Evolutionary conservation across 2,113 vertebrate species (phyloP), one percentile per base, ranked within the genome.

Genomic region (Malaclemys terrapin): DNA sequence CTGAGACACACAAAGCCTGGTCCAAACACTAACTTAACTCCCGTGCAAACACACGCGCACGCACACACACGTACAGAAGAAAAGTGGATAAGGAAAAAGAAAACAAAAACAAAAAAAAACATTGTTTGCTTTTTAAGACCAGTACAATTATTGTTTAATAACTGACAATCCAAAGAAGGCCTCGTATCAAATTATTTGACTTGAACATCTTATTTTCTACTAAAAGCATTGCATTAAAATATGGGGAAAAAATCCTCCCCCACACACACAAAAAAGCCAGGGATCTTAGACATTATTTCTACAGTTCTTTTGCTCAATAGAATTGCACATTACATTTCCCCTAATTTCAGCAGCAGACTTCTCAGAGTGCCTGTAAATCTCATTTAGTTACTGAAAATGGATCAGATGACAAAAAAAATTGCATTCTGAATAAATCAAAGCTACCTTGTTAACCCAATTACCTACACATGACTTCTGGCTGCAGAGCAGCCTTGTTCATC

Each of bases 401-500:
- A 82, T n/a, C 83, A 81, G 91, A 76, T 87, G 88, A 57, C 22
- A 59, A 75, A 91, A 84, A 82, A 35, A 84, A 93, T 93, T 75
- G 29, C 7, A 42, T 52, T 79, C 89, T 78, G 88, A 94, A 90
- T 53, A 95, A 96, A 96, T 94, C 88, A 95, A 96, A 96, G 89
- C 88, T 89, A 95, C 82, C 49, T 94, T 93, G 94, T 98, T 94
- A 97, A 96, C 69, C 52, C 96, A 95, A 81, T 96, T 96, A 98
- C 95, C 96, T 95, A 95, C 31, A 65, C 97, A 94, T 94, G 96
- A 91, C 84, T 94, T 89, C 82, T 93, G 97, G 95, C 91, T 94
- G 95, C 97, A 97, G 94, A 94, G 92, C 91, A 97, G 87, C 79
- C 76, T 93, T 97, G 95, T 97, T 95, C 96, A 91, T 91, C 96